A percentile compares a stretch with the other conserved stretches of the same genome.
These are phyloP conservation scores for Loxodonta africana DNA, from an alignment of 2,113 vertebrate genomes.

Conservation along the genomic window DNA sequence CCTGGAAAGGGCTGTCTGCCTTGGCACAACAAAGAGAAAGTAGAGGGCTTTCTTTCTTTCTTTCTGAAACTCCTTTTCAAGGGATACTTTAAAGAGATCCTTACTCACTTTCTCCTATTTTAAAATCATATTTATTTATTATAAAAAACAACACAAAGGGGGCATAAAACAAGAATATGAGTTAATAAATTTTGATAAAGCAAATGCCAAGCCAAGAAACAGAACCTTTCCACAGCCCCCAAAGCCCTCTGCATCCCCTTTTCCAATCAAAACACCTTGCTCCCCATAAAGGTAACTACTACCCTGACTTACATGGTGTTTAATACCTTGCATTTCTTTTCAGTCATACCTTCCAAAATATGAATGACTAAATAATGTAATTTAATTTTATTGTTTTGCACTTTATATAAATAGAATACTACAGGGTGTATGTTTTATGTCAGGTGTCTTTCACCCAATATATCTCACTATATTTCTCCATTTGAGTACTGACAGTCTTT, in stretches of 20 bases:
- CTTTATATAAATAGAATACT: slow-evolving; percentile 13
- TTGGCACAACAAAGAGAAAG: background rate
- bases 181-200: slow-evolving; percentile 42
- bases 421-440: background rate
- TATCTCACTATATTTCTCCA: background rate
- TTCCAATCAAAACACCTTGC: background rate
- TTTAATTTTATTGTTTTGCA: slow-evolving; percentile 34
- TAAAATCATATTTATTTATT: background rate
- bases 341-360: background rate
- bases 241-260: background rate
- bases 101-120: background rate
- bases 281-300: background rate
- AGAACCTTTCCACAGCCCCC: background rate
- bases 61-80: background rate
- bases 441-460: background rate
- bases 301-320: background rate
- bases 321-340: slow-evolving; percentile 45
- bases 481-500: background rate
- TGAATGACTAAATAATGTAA: background rate
- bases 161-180: slow-evolving; percentile 10
- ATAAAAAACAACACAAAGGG: slow-evolving; percentile 1
- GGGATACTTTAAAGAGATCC: background rate
- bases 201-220: slow-evolving; percentile 37
- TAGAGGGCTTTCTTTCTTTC: background rate
- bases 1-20: background rate